Evolutionary conservation across 2,888 invertebrate species (phyloP).

Genomic region (Drosophila merina): DNA sequence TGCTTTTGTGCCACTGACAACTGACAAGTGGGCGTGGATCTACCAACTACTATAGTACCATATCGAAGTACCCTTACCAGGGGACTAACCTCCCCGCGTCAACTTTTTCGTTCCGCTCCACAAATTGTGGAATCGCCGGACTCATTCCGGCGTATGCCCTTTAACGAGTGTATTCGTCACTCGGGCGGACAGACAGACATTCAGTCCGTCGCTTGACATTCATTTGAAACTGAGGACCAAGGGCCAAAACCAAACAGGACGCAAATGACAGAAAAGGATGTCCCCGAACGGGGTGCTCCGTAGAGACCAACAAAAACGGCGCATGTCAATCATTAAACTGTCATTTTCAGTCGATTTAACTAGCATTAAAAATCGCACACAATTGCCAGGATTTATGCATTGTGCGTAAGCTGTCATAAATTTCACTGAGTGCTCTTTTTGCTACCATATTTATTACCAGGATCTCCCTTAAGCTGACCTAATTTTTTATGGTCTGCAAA

Average conservation of each 20-base stretch:
- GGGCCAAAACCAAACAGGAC: conserved; percentile 10
- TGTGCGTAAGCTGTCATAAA: conserved; percentile 77
- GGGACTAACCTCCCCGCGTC: conserved; percentile 20
- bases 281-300: conserved; percentile 39
- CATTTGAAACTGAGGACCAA: conserved; percentile 69
- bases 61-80: conserved; percentile 18
- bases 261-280: conserved; percentile 20
- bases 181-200: conserved; percentile 65
- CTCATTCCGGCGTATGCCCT: conserved; percentile 74
- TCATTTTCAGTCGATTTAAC: conserved; percentile 81
- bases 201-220: conserved; percentile 63
- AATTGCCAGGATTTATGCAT: conserved; percentile 78
- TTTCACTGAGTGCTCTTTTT: conserved; percentile 52
- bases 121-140: conserved; percentile 53
- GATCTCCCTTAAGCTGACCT: conserved; percentile 63
- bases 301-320: conserved; percentile 46
- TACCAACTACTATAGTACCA: conserved; percentile 49
- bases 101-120: conserved; percentile 65
- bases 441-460: conserved; percentile 29
- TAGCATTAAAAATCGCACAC: conserved; percentile 80
- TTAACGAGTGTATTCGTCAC: conserved; percentile 78
- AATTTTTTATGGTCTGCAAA: conserved; percentile 77
- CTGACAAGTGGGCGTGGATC: conserved; percentile 75
- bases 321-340: conserved; percentile 80
- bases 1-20: conserved; percentile 46